Evolutionary conservation across 2,113 vertebrate genomes (phyloP).

Genomic region (Dromaius novaehollandiae): DNA sequence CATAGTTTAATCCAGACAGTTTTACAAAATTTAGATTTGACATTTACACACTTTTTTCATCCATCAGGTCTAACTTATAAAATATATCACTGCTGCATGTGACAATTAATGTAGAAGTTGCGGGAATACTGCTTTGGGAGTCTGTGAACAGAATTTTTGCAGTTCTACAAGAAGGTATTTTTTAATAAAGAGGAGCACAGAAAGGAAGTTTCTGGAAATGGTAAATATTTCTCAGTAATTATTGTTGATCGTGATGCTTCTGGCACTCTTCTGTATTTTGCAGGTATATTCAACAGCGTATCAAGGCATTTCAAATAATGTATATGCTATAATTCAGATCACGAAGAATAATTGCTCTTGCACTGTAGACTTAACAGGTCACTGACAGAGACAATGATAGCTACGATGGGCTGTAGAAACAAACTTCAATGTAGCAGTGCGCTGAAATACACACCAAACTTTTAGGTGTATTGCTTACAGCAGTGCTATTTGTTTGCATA

Average conservation of each 20-base stretch:
- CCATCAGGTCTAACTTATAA: neutral
- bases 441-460: neutral
- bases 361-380: neutral
- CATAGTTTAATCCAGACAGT: neutral
- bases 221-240: neutral
- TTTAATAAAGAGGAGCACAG: neutral
- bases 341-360: neutral
- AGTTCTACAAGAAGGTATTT: neutral
- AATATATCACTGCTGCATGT: neutral
- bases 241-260: neutral
- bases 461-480: neutral
- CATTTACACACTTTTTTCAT: accelerated
- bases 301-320: neutral
- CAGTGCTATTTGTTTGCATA: neutral
- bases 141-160: neutral
- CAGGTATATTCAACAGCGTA: neutral
- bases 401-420: neutral
- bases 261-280: neutral
- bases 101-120: neutral
- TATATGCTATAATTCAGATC: neutral
- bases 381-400: accelerated
- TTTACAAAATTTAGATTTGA: neutral
- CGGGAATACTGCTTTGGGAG: neutral
- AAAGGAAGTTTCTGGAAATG: neutral
- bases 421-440: accelerated